Percentiles rank a stretch among this genome's conserved stretches.
phyloP scores from a whole-genome alignment of 2,888 invertebrate genomes.

The Idaea biselata region DNA sequence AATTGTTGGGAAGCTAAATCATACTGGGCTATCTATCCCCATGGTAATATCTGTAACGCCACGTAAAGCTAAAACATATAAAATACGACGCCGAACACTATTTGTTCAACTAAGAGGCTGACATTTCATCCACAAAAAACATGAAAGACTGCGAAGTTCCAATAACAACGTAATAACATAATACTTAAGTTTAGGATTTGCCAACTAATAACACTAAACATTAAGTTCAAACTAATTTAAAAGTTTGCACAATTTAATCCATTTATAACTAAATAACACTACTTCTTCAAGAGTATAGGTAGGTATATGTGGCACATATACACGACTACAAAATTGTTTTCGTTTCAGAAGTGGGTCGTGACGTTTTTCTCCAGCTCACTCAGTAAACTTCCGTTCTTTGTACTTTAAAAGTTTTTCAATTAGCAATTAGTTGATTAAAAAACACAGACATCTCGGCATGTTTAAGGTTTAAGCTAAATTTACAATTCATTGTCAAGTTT shows the following conservation, averaged over 20 bases:
- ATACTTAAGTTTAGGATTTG: background rate
- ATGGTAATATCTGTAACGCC: too few species aligned
- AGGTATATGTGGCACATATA: background rate
- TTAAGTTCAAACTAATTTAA: background rate
- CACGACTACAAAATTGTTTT: slow-evolving; percentile 39
- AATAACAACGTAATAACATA: background rate
- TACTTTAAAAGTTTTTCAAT: slow-evolving; percentile 64
- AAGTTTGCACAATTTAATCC: background rate
- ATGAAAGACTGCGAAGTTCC: background rate
- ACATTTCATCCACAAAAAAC: background rate
- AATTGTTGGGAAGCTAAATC: background rate
- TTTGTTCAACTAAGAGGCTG: background rate
- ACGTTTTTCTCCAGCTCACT: slow-evolving; percentile 48
- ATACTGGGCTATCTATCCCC: background rate
- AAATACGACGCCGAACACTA: background rate
- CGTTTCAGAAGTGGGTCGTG: slow-evolving; percentile 48
- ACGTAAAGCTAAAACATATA: too few species aligned
- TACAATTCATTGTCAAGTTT: background rate
- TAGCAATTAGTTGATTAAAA: slow-evolving; percentile 68
- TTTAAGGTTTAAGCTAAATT: slow-evolving; percentile 5
- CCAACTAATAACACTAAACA: background rate
- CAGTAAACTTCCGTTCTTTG: slow-evolving; percentile 44
- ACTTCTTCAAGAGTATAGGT: background rate
- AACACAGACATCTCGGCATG: slow-evolving; percentile 38
- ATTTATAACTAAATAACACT: background rate